Percentiles rank a stretch among this genome's conserved stretches.
phyloP scores from a whole-genome alignment of 1,140 invertebrate genomes.

The Colletes gigas region DNA sequence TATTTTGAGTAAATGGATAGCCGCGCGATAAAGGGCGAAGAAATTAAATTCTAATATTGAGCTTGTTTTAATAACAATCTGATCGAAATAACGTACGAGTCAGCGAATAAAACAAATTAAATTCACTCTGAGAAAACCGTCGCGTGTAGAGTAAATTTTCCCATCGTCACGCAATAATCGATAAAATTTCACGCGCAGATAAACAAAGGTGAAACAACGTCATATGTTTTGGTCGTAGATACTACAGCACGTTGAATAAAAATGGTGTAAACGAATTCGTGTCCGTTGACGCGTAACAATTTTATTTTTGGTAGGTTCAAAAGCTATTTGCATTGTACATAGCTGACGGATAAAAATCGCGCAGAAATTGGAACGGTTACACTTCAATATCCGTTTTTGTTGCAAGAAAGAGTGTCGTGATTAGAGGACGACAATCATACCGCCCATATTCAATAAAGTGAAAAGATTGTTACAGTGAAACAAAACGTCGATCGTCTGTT shows the following conservation, averaged over 20 bases:
- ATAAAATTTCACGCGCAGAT: not conserved
- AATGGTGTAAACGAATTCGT: not conserved
- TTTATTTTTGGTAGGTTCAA: slow-evolving; percentile 4
- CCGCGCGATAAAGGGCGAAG: too few relatives aligned
- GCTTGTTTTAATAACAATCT: too few relatives aligned
- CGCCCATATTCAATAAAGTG: too few relatives aligned
- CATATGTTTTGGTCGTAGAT: slow-evolving; percentile 3
- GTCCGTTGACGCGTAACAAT: not conserved
- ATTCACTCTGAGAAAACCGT: not conserved
- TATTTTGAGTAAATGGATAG: too few relatives aligned
- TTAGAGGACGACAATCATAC: too few relatives aligned
- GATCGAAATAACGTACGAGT: too few relatives aligned
- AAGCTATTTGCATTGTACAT: not conserved
- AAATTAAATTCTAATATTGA: too few relatives aligned
- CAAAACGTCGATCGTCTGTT: too few relatives aligned
- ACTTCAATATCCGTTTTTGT: not conserved
- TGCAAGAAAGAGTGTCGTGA: too few relatives aligned
- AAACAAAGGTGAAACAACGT: not conserved
- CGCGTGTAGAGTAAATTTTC: not conserved
- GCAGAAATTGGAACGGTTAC: not conserved
- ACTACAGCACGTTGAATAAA: not conserved
- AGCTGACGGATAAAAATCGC: not conserved
- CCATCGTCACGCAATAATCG: not conserved
- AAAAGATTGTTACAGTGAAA: too few relatives aligned
- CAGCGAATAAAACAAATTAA: not conserved